A percentile compares a stretch with the other conserved stretches of the same genome.
Conservation (phyloP, 2,888 invertebrate species). For the Rosalia funebris region DNA sequence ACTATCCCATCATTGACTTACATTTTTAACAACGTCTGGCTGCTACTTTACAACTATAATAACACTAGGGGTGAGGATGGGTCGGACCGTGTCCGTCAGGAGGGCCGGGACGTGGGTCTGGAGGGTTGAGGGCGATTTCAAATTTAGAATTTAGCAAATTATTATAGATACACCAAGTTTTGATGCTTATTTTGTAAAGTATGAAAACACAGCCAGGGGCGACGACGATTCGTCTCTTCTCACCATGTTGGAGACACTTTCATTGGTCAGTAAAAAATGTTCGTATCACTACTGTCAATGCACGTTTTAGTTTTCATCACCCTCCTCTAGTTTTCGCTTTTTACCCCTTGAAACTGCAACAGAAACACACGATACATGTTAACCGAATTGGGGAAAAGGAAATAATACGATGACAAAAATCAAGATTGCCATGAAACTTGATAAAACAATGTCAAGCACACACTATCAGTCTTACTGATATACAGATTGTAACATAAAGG, state of each 20-base stretch:
- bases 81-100: neutral
- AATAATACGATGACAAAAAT: no score
- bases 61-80: slow-evolving; percentile 9
- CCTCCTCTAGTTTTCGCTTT: slow-evolving; percentile 79
- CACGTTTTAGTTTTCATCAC: slow-evolving; percentile 60
- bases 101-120: neutral
- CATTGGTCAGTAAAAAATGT: slow-evolving; percentile 54
- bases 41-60: slow-evolving; percentile 48
- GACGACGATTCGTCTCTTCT: slow-evolving; percentile 49
- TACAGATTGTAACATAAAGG: no score
- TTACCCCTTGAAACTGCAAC: slow-evolving; percentile 72
- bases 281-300: slow-evolving; percentile 50
- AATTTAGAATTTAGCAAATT: slow-evolving; percentile 27
- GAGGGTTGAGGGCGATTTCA: neutral
- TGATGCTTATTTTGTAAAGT: slow-evolving; percentile 48
- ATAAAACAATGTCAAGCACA: no score
- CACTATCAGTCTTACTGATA: no score
- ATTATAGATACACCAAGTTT: slow-evolving; percentile 37
- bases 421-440: no score
- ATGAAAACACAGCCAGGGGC: slow-evolving; percentile 56
- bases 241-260: slow-evolving; percentile 53
- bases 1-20: slow-evolving; percentile 52
- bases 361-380: slow-evolving; percentile 30
- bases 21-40: slow-evolving; percentile 53
- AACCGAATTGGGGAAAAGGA: slow-evolving; percentile 1